phyloP scores from a whole-genome alignment of 2,113 vertebrate species.

The Excalfactoria chinensis region DNA sequence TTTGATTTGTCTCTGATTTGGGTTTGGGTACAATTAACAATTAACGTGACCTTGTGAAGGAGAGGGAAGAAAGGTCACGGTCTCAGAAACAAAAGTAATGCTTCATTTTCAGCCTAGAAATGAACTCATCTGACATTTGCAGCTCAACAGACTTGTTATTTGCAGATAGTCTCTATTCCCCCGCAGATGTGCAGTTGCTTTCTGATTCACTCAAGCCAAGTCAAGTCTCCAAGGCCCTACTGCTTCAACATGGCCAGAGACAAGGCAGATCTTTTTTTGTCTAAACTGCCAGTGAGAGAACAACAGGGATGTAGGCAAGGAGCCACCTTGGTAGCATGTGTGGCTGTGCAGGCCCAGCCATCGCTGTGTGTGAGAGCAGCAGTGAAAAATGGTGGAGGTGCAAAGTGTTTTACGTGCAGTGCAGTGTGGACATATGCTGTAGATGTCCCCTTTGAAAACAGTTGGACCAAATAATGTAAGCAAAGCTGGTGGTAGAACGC shows the following conservation, averaged over 20 bases:
- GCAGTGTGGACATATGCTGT: neutral
- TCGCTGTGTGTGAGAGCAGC: neutral
- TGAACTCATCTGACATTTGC: neutral
- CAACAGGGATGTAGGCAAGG: neutral
- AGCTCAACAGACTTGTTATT: neutral
- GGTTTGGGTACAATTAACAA: neutral
- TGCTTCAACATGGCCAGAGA: neutral
- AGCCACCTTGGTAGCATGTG: rapidly evolving
- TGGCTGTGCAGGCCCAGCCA: neutral
- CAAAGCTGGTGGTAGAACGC: neutral
- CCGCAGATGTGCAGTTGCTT: neutral
- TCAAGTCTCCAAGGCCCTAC: neutral
- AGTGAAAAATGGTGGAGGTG: neutral
- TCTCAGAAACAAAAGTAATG: neutral
- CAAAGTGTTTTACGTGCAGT: neutral
- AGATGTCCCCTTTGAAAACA: neutral
- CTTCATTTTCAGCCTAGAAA: neutral
- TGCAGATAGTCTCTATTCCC: neutral
- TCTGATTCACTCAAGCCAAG: neutral
- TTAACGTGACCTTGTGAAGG: neutral
- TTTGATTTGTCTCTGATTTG: neutral
- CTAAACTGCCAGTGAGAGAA: neutral
- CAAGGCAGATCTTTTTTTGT: neutral
- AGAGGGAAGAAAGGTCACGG: neutral
- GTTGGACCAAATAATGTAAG: neutral